Evolutionary conservation across 2,888 invertebrate genomes (phyloP).

Genomic region (Dorcus parallelipipedus): DNA sequence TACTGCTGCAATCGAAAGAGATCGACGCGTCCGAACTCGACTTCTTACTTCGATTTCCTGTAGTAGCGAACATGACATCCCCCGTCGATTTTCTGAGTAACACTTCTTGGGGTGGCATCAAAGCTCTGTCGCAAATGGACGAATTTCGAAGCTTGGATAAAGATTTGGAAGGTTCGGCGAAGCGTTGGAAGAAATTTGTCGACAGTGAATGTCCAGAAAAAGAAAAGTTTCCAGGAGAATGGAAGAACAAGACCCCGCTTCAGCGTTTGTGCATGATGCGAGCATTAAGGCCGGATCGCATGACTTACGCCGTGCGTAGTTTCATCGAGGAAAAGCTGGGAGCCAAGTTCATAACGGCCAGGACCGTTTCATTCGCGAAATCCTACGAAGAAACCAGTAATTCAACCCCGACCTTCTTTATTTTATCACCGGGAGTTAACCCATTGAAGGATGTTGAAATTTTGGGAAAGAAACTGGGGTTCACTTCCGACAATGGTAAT

Average conservation of each 20-base stretch:
- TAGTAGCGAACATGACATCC: slow-evolving; percentile 67
- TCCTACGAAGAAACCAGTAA: slow-evolving; percentile 83
- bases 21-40: slow-evolving; percentile 76
- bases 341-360: slow-evolving; percentile 73
- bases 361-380: slow-evolving; percentile 76
- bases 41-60: slow-evolving; percentile 82
- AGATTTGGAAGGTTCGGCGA: slow-evolving; percentile 87
- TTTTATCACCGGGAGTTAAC: slow-evolving; percentile 91
- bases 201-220: slow-evolving; percentile 91
- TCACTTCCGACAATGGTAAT: slow-evolving; percentile 73
- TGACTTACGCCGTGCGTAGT: slow-evolving; percentile 86
- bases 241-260: slow-evolving; percentile 85
- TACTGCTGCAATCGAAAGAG: slow-evolving; percentile 62
- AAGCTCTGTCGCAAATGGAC: slow-evolving; percentile 70
- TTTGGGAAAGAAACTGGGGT: slow-evolving; percentile 76
- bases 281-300: slow-evolving; percentile 85
- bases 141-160: slow-evolving; percentile 83
- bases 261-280: slow-evolving; percentile 91
- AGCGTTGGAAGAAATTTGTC: slow-evolving; percentile 90
- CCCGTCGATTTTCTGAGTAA: slow-evolving; percentile 83
- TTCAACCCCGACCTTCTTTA: slow-evolving; percentile 88
- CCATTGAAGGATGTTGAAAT: slow-evolving; percentile 91
- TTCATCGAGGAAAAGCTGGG: slow-evolving; percentile 91
- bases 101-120: slow-evolving; percentile 87
- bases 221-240: slow-evolving; percentile 92